phyloP scores from a whole-genome alignment of 2,888 invertebrate genomes.

The Stenolophus ochropezus region DNA sequence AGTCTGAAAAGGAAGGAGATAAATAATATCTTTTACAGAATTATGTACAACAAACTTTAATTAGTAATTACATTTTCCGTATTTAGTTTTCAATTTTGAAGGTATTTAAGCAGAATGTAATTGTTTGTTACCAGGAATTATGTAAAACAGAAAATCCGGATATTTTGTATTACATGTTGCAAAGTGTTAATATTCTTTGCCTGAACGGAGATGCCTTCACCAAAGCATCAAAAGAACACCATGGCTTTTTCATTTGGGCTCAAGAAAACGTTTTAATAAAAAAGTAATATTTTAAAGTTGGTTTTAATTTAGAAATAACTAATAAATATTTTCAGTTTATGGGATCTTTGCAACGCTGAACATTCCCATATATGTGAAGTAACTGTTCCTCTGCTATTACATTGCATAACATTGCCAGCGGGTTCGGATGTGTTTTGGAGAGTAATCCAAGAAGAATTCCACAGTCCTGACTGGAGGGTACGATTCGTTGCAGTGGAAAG shows the following conservation, averaged over 20 bases:
- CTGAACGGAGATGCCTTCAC: slow-evolving; percentile 95
- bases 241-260: slow-evolving; percentile 95
- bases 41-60: too few relatives aligned
- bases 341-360: slow-evolving; percentile 93
- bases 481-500: slow-evolving; percentile 97
- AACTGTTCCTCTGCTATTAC: slow-evolving; percentile 92
- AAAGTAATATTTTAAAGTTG: slow-evolving; percentile 77
- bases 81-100: not conserved
- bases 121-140: slow-evolving; percentile 78
- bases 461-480: slow-evolving; percentile 89
- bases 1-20: too few relatives aligned
- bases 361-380: slow-evolving; percentile 96
- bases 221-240: slow-evolving; percentile 90
- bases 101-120: not conserved
- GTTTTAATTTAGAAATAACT: not conserved
- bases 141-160: slow-evolving; percentile 91
- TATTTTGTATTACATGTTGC: slow-evolving; percentile 93
- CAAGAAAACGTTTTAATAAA: slow-evolving; percentile 96
- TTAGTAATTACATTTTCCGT: not conserved
- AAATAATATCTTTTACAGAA: too few relatives aligned
- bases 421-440: slow-evolving; percentile 98
- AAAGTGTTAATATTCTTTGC: slow-evolving; percentile 92
- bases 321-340: slow-evolving; percentile 79
- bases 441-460: slow-evolving; percentile 96
- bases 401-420: slow-evolving; percentile 94